Base-by-base conservation (phyloP, 2,888 invertebrate genomes). In the Arge pagana region DNA sequence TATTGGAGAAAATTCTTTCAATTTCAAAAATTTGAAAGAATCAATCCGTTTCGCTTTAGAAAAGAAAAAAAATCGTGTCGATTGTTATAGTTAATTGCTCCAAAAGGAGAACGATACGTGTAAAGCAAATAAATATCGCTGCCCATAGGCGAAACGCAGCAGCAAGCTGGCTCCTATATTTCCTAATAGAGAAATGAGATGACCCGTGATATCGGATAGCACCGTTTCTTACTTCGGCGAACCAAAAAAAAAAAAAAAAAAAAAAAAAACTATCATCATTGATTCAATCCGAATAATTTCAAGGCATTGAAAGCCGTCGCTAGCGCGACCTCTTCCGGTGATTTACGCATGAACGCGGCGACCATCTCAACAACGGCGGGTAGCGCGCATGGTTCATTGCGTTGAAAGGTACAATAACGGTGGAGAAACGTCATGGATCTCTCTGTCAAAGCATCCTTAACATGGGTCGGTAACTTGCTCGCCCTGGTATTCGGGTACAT, bases 401-500 rank as follows among this genome's bases (percentile, higher is more conserved):
- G 85, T 79, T 96, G 94, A 80, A 96, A 96, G 58, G 94, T 93
- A 79, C 95, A 95, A 79, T 95, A 94, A 62, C 94, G 85, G 73
- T 90, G 88, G 67, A 92, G 81, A 78, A 89, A 91, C 61, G 83
- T 87, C 81, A 88, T 83, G 28, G 91, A 90, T 72, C 92, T 84
- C 78, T 93, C 90, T 18, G 94, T 93, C 54, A 95, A 81, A 56
- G 88, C 86, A 71, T 90, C 89, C 80, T 93, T 93, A 15, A 96
- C 90, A 70, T 91, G 88, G 64, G 86, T 79, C 36, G 95, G 93
- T 69, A 96, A 79, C 77, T 96, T 96, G 23, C 94, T 93, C 56
- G 95, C 94, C 70, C 95, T 83, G 57, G 93, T 92, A 77, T 96
- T 93, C 2, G 96, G 94, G 76, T 93, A 96, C 94, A 96, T 95